A percentile compares a stretch with the other conserved stretches of the same genome.
phyloP scores from a whole-genome alignment of 2,888 invertebrate genomes.

The Orchesellides sinensis region DNA sequence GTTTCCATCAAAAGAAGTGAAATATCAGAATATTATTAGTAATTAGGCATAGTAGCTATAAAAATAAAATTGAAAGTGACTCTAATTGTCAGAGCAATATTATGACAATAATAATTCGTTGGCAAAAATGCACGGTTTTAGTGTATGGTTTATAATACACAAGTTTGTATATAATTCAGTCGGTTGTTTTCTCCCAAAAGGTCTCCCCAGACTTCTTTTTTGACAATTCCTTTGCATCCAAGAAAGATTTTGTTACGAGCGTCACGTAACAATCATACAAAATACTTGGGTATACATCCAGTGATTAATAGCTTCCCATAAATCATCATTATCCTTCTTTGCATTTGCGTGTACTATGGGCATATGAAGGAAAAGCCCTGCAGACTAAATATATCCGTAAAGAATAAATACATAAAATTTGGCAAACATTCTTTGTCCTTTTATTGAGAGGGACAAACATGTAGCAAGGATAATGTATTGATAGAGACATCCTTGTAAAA shows the following conservation, averaged over 20 bases:
- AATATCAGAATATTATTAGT: background rate
- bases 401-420: background rate
- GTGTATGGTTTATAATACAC: background rate
- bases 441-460: no score
- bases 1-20: background rate
- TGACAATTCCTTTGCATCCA: background rate
- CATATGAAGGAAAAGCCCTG: no score
- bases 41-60: no score
- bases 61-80: no score
- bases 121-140: no score
- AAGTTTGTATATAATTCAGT: background rate
- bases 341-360: no score
- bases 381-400: no score
- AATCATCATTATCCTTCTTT: background rate
- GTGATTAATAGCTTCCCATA: conserved; percentile 18
- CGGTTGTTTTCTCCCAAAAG: no score
- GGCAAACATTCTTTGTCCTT: no score
- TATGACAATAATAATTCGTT: no score
- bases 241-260: background rate
- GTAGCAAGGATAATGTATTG: background rate
- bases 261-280: conserved; percentile 3
- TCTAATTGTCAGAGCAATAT: background rate
- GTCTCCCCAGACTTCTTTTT: no score
- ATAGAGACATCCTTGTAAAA: background rate
- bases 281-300: background rate